Evolutionary conservation across 2,113 vertebrate species (phyloP).

Genomic region (Illadopsis cleaveri): DNA sequence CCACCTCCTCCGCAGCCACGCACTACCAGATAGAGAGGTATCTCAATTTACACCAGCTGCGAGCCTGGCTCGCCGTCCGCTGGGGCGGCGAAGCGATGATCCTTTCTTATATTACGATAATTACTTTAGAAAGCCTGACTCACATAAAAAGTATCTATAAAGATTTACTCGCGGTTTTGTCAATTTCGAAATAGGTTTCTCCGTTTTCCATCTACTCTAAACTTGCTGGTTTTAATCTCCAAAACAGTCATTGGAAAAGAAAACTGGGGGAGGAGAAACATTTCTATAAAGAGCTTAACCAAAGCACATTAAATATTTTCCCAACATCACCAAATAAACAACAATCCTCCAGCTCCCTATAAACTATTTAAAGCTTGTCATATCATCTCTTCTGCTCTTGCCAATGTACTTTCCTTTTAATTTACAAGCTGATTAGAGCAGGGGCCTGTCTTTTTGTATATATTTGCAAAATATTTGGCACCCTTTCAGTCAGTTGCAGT

Average conservation of each 20-base stretch:
- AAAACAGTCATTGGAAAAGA: conserved; percentile 32
- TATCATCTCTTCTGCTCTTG: conserved; percentile 57
- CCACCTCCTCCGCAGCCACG: not conserved
- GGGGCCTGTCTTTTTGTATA: conserved; percentile 31
- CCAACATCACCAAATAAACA: conserved; percentile 71
- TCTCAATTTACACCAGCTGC: conserved; percentile 6
- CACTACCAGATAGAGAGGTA: not conserved
- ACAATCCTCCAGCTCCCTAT: conserved; percentile 61
- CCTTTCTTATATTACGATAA: conserved; percentile 37
- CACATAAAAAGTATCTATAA: conserved; percentile 55
- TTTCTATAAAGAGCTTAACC: conserved; percentile 55
- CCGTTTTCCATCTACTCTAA: conserved; percentile 24
- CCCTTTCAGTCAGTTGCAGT: not conserved
- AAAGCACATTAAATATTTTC: conserved; percentile 67
- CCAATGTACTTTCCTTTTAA: conserved; percentile 59
- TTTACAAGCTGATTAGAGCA: conserved; percentile 54
- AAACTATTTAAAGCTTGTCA: conserved; percentile 66
- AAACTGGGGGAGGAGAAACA: conserved; percentile 35
- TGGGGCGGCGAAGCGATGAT: not conserved
- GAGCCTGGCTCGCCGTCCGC: not conserved
- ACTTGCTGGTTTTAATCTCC: conserved; percentile 59
- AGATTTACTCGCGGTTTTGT: conserved; percentile 58
- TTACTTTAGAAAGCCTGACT: conserved; percentile 61
- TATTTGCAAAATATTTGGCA: conserved; percentile 56
- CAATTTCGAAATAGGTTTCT: conserved; percentile 49